phyloP scores from a whole-genome alignment of 2,888 invertebrate species.

The Andrena camellia region DNA sequence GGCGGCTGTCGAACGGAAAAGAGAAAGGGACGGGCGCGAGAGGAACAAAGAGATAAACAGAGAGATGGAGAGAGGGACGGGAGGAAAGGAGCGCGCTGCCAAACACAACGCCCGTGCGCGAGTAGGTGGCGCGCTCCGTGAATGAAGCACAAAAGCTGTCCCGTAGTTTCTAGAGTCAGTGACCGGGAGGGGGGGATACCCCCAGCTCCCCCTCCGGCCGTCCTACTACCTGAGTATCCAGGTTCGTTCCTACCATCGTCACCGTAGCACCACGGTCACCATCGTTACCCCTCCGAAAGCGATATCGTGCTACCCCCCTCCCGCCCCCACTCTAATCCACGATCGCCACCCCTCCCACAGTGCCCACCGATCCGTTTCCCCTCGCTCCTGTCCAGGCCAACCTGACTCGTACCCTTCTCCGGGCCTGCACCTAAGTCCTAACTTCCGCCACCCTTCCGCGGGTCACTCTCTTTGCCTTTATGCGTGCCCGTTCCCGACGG shows the following conservation, averaged over 20 bases:
- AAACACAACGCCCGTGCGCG: slow-evolving; percentile 66
- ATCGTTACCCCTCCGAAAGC: slow-evolving; percentile 58
- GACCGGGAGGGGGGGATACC: slow-evolving; percentile 84
- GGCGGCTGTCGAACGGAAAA: not conserved
- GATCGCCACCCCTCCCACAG: slow-evolving; percentile 18
- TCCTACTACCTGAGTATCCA: slow-evolving; percentile 39
- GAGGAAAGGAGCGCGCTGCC: slow-evolving; percentile 32
- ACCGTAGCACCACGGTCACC: slow-evolving; percentile 62
- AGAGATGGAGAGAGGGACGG: slow-evolving; percentile 10
- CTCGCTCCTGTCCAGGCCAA: slow-evolving; percentile 1
- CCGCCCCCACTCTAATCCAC: slow-evolving; percentile 47
- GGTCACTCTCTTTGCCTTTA: slow-evolving; percentile 66
- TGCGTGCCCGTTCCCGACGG: slow-evolving; percentile 19
- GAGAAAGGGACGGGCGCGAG: not conserved
- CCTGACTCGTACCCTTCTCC: slow-evolving; percentile 34
- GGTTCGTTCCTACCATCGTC: slow-evolving; percentile 59
- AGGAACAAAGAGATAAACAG: slow-evolving; percentile 12
- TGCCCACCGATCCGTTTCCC: slow-evolving; percentile 6
- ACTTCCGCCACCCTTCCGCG: slow-evolving; percentile 75
- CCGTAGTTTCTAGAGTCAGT: slow-evolving; percentile 84
- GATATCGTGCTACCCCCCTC: slow-evolving; percentile 31
- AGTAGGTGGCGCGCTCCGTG: slow-evolving; percentile 80
- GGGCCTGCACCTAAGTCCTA: slow-evolving; percentile 34
- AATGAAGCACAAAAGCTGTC: slow-evolving; percentile 78
- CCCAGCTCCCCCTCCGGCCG: slow-evolving; percentile 26